These are phyloP conservation scores for Aphrocallistes beatrix DNA, from an alignment of 37 sponge, comb jelly and placozoan genomes.

Conservation along the genomic window DNA sequence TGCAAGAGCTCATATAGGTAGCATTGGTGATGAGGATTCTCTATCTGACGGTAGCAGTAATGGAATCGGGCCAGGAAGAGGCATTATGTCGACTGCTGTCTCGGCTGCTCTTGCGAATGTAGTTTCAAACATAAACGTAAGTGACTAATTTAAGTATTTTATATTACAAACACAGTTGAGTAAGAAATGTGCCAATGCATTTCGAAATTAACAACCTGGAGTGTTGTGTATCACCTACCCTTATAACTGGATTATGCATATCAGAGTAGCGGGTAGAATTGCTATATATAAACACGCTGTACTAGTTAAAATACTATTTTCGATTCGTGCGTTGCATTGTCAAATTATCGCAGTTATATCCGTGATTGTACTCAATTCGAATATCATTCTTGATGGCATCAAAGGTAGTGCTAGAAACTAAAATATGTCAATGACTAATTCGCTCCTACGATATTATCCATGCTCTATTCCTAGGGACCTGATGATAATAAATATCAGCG, in stretches of 20 bases:
- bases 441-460: no score
- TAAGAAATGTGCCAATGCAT: background rate
- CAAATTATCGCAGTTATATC: background rate
- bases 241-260: background rate
- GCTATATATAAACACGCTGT: background rate
- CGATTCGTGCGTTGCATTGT: background rate
- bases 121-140: background rate
- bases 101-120: background rate
- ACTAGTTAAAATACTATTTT: background rate
- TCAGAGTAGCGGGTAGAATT: background rate
- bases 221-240: background rate
- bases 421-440: no score
- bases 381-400: background rate
- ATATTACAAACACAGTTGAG: background rate
- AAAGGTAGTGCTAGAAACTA: no score
- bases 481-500: background rate
- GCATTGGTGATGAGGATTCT: slow-evolving; percentile 3
- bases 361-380: background rate
- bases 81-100: background rate
- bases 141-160: background rate
- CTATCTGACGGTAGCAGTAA: background rate
- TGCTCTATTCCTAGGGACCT: background rate
- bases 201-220: background rate
- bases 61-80: background rate
- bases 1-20: background rate